Percentiles rank a stretch among this genome's conserved stretches.
phyloP scores from a whole-genome alignment of 2,113 vertebrate genomes.

The Embiotoca jacksoni region DNA sequence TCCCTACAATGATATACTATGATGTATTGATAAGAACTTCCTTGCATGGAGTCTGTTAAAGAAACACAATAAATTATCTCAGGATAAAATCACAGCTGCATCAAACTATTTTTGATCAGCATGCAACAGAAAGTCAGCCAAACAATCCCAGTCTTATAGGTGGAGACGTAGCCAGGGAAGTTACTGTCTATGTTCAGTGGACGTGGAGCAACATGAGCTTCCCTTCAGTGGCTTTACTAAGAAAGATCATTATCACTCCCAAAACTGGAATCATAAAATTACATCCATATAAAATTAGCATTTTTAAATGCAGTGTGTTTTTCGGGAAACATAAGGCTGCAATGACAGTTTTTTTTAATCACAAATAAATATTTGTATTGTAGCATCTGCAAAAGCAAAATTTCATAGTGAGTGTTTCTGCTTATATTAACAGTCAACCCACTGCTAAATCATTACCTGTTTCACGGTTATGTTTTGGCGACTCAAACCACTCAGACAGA shows the following conservation, averaged over 20 bases:
- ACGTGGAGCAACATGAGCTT: background rate
- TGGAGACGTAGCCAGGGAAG: background rate
- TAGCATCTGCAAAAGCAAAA: background rate
- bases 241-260: background rate
- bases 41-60: background rate
- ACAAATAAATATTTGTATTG: background rate
- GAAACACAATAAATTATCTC: conserved; percentile 3
- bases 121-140: background rate
- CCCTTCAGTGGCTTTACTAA: conserved; percentile 4
- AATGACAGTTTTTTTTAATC: background rate
- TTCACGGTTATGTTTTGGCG: background rate
- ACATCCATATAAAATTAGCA: background rate
- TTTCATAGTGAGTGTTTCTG: background rate
- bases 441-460: background rate
- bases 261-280: background rate
- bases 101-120: conserved; percentile 3
- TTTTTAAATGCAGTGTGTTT: background rate
- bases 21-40: conserved; percentile 4
- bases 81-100: background rate
- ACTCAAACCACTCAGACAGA: too few relatives aligned
- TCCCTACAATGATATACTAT: background rate
- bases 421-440: background rate
- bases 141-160: background rate
- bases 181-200: background rate
- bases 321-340: background rate